Evolutionary conservation across 1,140 invertebrate genomes (phyloP), one percentile per base, ranked within the genome.

Genomic region (Meloidogyne floridensis): DNA sequence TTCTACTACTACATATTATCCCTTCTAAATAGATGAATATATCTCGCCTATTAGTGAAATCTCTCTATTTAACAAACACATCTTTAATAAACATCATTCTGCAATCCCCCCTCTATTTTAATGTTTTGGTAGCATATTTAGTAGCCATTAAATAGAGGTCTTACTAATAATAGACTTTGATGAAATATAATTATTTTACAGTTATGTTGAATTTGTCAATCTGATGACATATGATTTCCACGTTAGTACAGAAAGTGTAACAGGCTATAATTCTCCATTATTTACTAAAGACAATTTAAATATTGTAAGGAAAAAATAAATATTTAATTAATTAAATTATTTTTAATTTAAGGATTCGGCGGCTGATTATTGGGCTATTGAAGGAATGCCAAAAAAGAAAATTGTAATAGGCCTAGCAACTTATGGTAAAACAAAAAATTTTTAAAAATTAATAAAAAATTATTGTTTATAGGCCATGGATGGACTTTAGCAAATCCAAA

Each of bases 361-460:
- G 84, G 95, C 95, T 0, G 92, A 94, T 11, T 95, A 96, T 91
- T 97, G 96, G 96, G 93, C 95, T 0, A 94, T 94, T 86, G 94
- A 96, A 82, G 96, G 97, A 53, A 94, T 96, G 7, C 96, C 96
- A 2, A 96, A 95, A 89, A 94, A 97, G 85, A 98, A 98, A 91
- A 92, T 98, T 72, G 93, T 98, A 75, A 95, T 98, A 88, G 96
- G 96, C 84, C 95, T 98, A 94, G 94, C 96, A n/a, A 98, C 96
- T 42, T 98, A 98, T 90, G 97, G 96, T 54, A 54, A 75, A 47
- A 47, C 0, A 8, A 47, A 47, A 47, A 47, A 47, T 2, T 42
- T 13, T 72, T 72, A 43, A 51, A 2, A 13, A 51, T 75, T 32
- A 74, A 18, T 75, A 75, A 1, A 8, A n/a, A 9, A 75, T 53